Evolutionary conservation across 2,113 vertebrate genomes (phyloP).

Genomic region (Oryzias celebensis): DNA sequence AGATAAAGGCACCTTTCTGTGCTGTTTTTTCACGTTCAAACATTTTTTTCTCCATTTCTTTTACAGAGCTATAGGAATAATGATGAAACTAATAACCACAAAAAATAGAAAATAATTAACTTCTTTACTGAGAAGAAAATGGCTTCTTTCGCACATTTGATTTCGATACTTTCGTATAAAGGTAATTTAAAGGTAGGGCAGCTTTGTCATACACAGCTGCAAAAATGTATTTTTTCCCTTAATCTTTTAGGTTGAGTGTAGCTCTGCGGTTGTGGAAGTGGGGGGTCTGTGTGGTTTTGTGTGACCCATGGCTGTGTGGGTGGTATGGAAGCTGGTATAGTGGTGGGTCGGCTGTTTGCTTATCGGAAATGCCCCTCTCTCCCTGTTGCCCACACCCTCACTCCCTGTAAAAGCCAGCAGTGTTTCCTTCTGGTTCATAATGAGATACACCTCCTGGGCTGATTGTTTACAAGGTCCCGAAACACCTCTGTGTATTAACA

Average conservation of each 20-base stretch:
- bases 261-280: constrained; percentile 24
- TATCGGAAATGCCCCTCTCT: constrained; percentile 54
- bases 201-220: background rate
- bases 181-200: no score
- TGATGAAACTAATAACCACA: no score
- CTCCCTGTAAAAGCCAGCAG: constrained; percentile 51
- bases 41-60: no score
- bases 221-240: constrained; percentile 21
- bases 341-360: constrained; percentile 44
- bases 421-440: constrained; percentile 59
- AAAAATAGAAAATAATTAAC: no score
- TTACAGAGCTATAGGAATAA: no score
- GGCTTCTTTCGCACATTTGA: no score
- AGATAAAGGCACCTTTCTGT: no score
- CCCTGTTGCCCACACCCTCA: constrained; percentile 20
- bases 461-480: constrained; percentile 55
- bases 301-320: constrained; percentile 66
- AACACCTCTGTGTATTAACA: constrained; percentile 58
- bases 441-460: constrained; percentile 60
- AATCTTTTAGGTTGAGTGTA: constrained; percentile 40
- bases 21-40: no score
- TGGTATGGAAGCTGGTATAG: constrained; percentile 51
- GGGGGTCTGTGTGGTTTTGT: constrained; percentile 55
- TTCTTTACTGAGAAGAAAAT: no score
- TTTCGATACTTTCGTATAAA: no score